Evolutionary conservation across 2,797 vertebrate genomes (phyloP), one percentile per base, ranked within the genome.

Genomic region (Malacoraja senta): DNA sequence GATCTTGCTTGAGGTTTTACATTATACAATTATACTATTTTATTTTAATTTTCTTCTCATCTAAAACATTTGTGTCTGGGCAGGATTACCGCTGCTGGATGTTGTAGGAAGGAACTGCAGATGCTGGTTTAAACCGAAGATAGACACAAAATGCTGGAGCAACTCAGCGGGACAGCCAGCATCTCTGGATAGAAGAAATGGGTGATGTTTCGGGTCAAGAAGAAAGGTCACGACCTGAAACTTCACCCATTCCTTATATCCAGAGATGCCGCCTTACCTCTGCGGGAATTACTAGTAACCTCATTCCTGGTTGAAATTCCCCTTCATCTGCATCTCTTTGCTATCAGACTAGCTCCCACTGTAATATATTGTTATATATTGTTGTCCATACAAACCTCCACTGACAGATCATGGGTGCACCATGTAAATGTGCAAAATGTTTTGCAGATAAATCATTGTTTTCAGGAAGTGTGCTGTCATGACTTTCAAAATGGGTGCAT

Each of bases 381-480:
- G 12, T 63, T 86, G 58, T 71, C 68, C 68, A 63, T 3, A 63
- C 8, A 86, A 12, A 29, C 29, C 26, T n/a, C 26, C 26, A n/a
- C 24, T 13, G 15, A 9, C 81, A 58, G 81, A 61, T 13, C 53
- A 63, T n/a, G 26, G 29, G 29, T 15, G 3, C 15, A 13, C 53
- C n/a, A 53, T 63, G 12, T 61, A 63, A 86, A 1, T 17, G 26
- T 86, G 58, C 3, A n/a, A 63, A 61, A 63, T 63, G 26, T 61
- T 61, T 63, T 58, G 12, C 1, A 58, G 83, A 86, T 86, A 86
- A 86, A 86, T 86, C 83, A 86, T 86, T 58, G 10, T 83, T 86
- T 86, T 86, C 83, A 86, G 83, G 53, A 53, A 86, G 44, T 44
- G 12, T 32, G 26, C 58, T 86, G 83, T 86, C 83, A 63, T n/a